These are phyloP conservation scores for Agrypnus murinus DNA, from an alignment of 2,888 invertebrate species.

Conservation along the genomic window DNA sequence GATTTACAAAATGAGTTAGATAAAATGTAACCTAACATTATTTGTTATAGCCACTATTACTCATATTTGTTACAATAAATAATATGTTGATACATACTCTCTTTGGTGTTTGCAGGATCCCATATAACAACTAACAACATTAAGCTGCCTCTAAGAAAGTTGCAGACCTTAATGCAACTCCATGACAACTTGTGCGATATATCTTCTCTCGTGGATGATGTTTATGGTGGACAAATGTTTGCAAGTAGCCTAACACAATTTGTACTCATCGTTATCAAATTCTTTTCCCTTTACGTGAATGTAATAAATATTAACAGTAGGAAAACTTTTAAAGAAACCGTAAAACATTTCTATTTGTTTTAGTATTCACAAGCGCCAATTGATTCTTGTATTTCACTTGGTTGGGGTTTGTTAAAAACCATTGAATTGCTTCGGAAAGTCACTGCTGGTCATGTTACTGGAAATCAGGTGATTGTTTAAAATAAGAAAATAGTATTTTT, in stretches of 20 bases:
- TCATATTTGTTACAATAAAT: no score
- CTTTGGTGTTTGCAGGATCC: no score
- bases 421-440: slow-evolving; percentile 16
- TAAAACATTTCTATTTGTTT: no score
- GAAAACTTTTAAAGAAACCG: no score
- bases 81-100: no score
- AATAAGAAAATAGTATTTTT: neutral
- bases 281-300: neutral
- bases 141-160: no score
- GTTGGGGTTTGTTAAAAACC: slow-evolving; percentile 7
- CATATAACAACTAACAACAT: no score
- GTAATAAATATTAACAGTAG: neutral
- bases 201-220: slow-evolving; percentile 15
- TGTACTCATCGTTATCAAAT: neutral
- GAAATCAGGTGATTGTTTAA: slow-evolving; percentile 23
- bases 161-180: slow-evolving; percentile 15
- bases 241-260: slow-evolving; percentile 23
- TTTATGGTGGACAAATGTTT: slow-evolving; percentile 30
- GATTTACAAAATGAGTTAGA: no score
- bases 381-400: slow-evolving; percentile 16
- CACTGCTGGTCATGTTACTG: slow-evolving; percentile 28
- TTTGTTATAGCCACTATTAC: no score
- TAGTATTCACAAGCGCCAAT: neutral
- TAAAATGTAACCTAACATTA: no score
- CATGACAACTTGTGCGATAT: slow-evolving; percentile 22